These are phyloP conservation scores for Sebastes schlegelii DNA, from an alignment of 2,113 vertebrate genomes.

Conservation along the genomic window DNA sequence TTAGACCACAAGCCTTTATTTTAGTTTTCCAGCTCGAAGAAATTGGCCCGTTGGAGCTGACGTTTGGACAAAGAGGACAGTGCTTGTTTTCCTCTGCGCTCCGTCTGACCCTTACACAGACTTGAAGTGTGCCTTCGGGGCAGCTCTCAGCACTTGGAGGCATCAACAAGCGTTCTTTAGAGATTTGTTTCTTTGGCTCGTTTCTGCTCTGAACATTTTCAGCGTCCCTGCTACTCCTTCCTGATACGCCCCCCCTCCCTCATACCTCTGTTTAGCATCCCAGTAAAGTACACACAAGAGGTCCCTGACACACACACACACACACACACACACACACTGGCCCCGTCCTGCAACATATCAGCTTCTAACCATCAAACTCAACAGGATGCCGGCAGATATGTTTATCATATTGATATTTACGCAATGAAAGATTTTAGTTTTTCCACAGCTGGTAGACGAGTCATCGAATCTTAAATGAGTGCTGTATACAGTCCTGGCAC, in stretches of 20 bases:
- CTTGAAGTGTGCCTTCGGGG: conserved; percentile 78
- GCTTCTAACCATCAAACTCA: conserved; percentile 63
- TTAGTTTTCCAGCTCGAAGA: conserved; percentile 56
- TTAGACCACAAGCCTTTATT: conserved; percentile 62
- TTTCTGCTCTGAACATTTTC: conserved; percentile 50
- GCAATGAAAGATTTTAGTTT: conserved; percentile 75
- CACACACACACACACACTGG: conserved; percentile 26
- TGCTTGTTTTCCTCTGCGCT: conserved; percentile 50
- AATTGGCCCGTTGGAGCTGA: conserved; percentile 33
- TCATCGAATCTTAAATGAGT: conserved; percentile 70
- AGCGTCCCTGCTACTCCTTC: conserved; percentile 19
- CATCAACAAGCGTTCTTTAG: conserved; percentile 63
- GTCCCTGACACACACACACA: conserved; percentile 27
- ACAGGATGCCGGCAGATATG: conserved; percentile 76
- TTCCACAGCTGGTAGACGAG: conserved; percentile 71
- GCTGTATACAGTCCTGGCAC: conserved; percentile 78
- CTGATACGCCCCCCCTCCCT: neutral
- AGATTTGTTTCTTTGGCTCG: conserved; percentile 44
- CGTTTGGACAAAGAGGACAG: conserved; percentile 55
- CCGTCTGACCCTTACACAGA: conserved; percentile 69
- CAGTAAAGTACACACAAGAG: conserved; percentile 58
- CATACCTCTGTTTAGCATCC: conserved; percentile 55
- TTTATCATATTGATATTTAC: conserved; percentile 88
- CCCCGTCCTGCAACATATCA: conserved; percentile 78
- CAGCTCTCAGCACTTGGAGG: conserved; percentile 47